These are phyloP conservation scores for Halcyon malimbica DNA, from an alignment of 2,113 vertebrate genomes.

Conservation along the genomic window DNA sequence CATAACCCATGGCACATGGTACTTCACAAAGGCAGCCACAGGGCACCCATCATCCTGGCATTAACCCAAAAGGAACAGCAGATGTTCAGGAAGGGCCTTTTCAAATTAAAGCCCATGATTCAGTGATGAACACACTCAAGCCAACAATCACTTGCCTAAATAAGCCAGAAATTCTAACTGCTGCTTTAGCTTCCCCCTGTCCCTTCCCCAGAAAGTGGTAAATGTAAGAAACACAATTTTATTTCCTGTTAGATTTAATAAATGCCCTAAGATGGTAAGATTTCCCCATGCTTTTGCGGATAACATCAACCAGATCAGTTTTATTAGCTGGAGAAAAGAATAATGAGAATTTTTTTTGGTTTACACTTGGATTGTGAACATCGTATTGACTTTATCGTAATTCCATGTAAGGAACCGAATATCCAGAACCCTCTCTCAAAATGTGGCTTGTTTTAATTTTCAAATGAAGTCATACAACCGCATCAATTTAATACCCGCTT, in stretches of 20 bases:
- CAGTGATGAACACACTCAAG: not conserved
- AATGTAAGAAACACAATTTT: not conserved
- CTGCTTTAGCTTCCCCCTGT: not conserved
- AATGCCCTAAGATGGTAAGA: not conserved
- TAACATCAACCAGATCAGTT: not conserved
- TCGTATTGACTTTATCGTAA: not conserved
- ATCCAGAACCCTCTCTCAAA: not conserved
- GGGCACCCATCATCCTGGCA: fast-evolving
- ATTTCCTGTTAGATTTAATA: not conserved
- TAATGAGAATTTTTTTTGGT: not conserved
- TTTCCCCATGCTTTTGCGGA: not conserved
- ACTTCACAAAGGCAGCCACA: not conserved
- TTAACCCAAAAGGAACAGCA: not conserved
- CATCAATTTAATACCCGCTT: not conserved
- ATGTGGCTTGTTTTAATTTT: not conserved
- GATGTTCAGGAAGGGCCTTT: not conserved
- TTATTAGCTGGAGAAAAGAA: not conserved
- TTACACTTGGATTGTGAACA: fast-evolving
- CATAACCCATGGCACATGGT: fast-evolving
- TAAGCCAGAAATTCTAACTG: not conserved
- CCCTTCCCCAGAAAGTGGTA: not conserved
- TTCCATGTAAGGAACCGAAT: not conserved
- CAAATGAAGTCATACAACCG: not conserved
- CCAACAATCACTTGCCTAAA: not conserved
- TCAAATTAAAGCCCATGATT: not conserved